These are phyloP conservation scores for Corydoras sp. DNA, from an alignment of 2,113 vertebrate genomes.

Conservation along the genomic window DNA sequence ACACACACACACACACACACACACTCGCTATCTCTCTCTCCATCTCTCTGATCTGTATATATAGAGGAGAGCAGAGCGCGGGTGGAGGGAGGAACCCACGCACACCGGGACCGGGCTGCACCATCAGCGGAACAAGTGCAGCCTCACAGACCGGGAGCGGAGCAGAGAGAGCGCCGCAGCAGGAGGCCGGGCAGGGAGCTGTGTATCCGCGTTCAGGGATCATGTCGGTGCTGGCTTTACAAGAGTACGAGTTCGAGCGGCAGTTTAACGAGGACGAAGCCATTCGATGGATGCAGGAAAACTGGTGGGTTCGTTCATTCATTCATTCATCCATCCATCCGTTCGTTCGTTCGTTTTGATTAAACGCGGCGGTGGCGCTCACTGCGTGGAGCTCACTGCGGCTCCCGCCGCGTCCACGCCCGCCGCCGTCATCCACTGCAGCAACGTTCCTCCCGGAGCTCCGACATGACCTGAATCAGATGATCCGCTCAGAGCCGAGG, in stretches of 20 bases:
- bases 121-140: neutral
- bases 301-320: slow-evolving; percentile 75
- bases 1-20: neutral
- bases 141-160: neutral
- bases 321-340: neutral
- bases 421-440: neutral
- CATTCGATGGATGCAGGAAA: slow-evolving; percentile 98
- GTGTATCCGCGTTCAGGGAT: slow-evolving; percentile 49
- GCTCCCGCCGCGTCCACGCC: neutral
- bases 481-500: neutral
- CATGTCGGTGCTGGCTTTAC: slow-evolving; percentile 93
- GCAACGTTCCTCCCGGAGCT: no score
- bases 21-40: neutral
- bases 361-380: no score
- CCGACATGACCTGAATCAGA: neutral
- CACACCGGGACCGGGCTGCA: neutral
- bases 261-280: slow-evolving; percentile 96
- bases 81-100: neutral
- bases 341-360: no score
- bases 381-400: neutral
- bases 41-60: no score
- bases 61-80: neutral
- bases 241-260: slow-evolving; percentile 96
- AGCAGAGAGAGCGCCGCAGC: neutral
- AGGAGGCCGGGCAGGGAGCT: neutral